Base-by-base conservation (phyloP, 2,797 vertebrate genomes). In the Artibeus jamaicensis region DNA sequence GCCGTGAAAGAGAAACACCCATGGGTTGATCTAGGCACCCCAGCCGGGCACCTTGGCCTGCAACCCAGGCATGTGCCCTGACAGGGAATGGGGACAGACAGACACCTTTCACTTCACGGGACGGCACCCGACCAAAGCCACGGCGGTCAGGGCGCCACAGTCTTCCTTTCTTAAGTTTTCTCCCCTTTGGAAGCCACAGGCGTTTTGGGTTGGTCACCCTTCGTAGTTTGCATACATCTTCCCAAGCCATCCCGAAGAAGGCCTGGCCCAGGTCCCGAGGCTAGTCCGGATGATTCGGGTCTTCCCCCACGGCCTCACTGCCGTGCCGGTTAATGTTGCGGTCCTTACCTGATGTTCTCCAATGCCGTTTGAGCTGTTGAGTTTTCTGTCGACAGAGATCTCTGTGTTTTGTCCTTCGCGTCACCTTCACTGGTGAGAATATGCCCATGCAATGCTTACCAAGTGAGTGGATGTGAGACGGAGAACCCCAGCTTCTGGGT, bases 331-430 rank as follows among this genome's bases (percentile, higher is more conserved):
- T 53, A 7, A 1, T 14, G 59, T 34, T 79, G 42, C 9, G 86
- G 81, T 59, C 71, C 57, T 24, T 50, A 42, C 79, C 32, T 21
- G 53, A 34, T 12, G 85, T 48, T 86, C 87, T 57, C 65, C 22
- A 6, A 3, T 76, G 78, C 76, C 29, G 15, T 84, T n/a, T 55
- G 76, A 91, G 24, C 86, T 67, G 18, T 50, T 70, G n/a, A 12
- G 39, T 79, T 92, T 65, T 88, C 73, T 93, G 9, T 84, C 85
- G 65, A 37, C 81, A 87, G 94, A 86, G 55, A 65, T 46, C 46
- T 22, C 39, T 68, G 55, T 74, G 12, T 78, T 83, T 34, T 77
- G 50, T 91, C 83, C 46, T 95, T 67, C 21, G 0, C 44, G 83
- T 95, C 34, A 71, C 78, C 53, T 32, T 84, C 84, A 3, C 50